A percentile compares a stretch with the other conserved stretches of the same genome.
These are phyloP conservation scores for Morus bassanus DNA, from an alignment of 2,797 vertebrate genomes.

Conservation along the genomic window DNA sequence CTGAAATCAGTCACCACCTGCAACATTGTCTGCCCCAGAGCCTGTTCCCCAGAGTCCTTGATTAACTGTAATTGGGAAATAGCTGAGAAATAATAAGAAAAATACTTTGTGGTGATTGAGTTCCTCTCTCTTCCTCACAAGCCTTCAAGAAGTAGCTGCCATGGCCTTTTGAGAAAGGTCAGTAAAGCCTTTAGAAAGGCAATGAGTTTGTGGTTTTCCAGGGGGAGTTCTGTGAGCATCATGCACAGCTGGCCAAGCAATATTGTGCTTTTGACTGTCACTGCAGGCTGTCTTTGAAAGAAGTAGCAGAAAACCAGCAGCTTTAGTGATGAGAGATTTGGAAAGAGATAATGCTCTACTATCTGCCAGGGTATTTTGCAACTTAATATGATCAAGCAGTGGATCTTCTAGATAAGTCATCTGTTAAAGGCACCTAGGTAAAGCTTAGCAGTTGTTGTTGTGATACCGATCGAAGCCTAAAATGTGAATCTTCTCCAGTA, in stretches of 20 bases:
- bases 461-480: not conserved
- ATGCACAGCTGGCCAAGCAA: not conserved
- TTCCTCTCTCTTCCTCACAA: not conserved
- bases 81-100: not conserved
- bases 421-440: not conserved
- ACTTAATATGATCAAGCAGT: not conserved
- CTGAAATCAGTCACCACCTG: not conserved
- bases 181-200: not conserved
- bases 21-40: not conserved
- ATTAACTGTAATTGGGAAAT: not conserved
- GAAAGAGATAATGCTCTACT: not conserved
- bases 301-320: not conserved
- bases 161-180: not conserved
- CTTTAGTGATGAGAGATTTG: not conserved
- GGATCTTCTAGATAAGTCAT: not conserved
- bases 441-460: not conserved
- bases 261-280: not conserved
- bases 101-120: not conserved
- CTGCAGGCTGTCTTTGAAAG: not conserved
- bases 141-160: not conserved
- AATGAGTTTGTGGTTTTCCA: not conserved
- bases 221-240: not conserved
- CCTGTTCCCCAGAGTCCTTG: not conserved
- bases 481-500: not conserved
- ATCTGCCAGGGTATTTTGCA: not conserved